Evolutionary conservation across 1,140 invertebrate species (phyloP), one percentile per base, ranked within the genome.

Genomic region (Drosophila azteca): DNA sequence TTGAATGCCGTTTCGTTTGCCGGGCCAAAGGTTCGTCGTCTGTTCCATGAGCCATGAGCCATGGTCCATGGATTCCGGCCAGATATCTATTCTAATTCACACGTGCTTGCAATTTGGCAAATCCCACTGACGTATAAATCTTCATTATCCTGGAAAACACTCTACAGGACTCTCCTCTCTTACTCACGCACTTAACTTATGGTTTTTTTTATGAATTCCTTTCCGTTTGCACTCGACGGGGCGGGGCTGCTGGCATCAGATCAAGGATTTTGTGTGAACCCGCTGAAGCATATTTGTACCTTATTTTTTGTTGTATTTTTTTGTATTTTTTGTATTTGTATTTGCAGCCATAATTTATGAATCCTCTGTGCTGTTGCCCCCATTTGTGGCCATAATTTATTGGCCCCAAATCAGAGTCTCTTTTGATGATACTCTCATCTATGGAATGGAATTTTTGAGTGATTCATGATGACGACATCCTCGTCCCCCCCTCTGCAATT

Each of bases 41-140:
- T n/a, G n/a, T n/a, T n/a, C n/a, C n/a, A n/a, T n/a, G n/a, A n/a
- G 60, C 73, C 58, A 39, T 58, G 58, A 58, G 67, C 82, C 75
- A 78, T 87, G 78, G 82, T 63, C 78, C 82, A 73, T 61, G 48
- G 73, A 65, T 26, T 77, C 39, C 17, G 22, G 49, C 52, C 63
- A 61, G 58, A 63, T 64, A 71, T 60, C 62, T 68, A 87, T 87
- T 87, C 82, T 87, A 88, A 88, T 87, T 87, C 79, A 74, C 82
- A 87, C 82, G 82, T 87, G 82, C 83, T 88, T 82, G 83, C 82
- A 87, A 88, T 87, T 85, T 81, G 55, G 57, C 81, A 67, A 85
- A 68, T 58, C 55, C 77, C 55, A 50, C 60, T 57, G 61, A 70
- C 60, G 52, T 68, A 87, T 87, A 87, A 87, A 87, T 87, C 82